Base-by-base conservation (phyloP, 2,888 invertebrate genomes). In the Biston stratarius region DNA sequence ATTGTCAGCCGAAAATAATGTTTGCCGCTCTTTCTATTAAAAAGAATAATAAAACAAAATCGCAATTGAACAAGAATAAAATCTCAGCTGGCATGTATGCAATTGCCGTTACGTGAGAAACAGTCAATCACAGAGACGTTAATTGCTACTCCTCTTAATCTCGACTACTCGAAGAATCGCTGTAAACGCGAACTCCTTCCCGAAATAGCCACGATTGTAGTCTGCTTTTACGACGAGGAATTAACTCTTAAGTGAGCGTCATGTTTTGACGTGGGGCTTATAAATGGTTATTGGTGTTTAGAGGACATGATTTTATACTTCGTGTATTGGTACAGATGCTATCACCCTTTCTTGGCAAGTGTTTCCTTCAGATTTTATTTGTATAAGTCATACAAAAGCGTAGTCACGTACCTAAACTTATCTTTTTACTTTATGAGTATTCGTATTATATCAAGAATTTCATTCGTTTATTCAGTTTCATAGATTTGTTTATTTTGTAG, bases 181-280 rank as follows among this genome's bases (percentile, higher is more conserved):
- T 73, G 79, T 78, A 79, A 76, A 80, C 78, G 79, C 79, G 75
- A 78, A 33, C 74, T 79, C 82, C 72, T 73, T 83, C 86, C 84
- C 66, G 80, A 90, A 92, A 92, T 92, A 92, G 82, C 85, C 78
- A 62, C 77, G 86, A 88, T 90, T 88, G 84, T 85, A 75, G 79
- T 81, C 73, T 78, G 80, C 78, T 78, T 88, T 86, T 84, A 87
- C 82, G 85, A 82, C 79, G 77, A 83, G 79, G 82, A 83, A 82
- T 83, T 80, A 76, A 80, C 77, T 75, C 83, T 73, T 85, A 83
- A 82, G 77, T 77, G 80, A 79, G 75, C 72, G 67, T 81, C 79
- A 74, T 90, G 90, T 91, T 91, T 89, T 91, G 92, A 92, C 92
- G 79, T 83, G 80, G 74, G 74, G 75, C 81, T 88, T 89, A 89